Conservation (phyloP, 1,140 invertebrate species). For the Adelges cooleyi region DNA sequence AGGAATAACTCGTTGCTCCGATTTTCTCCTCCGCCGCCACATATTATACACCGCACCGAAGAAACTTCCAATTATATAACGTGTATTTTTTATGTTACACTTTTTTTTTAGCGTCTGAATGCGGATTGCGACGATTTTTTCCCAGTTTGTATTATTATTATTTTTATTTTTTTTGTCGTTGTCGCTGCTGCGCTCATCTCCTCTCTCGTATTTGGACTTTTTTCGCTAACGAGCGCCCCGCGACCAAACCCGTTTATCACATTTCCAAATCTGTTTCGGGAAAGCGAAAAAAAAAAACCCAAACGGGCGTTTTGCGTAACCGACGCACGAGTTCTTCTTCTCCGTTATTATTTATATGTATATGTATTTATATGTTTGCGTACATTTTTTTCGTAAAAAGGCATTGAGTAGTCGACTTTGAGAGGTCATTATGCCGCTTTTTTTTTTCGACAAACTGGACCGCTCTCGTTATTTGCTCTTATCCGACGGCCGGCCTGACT, state of each 20-base stretch:
- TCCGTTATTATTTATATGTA: background rate
- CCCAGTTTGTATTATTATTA: background rate
- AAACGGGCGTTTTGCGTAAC: background rate
- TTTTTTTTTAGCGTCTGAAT: slow-evolving; percentile 19
- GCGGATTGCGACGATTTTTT: slow-evolving; percentile 16
- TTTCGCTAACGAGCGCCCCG: slow-evolving; percentile 25
- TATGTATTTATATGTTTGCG: background rate
- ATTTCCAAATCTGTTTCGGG: slow-evolving; percentile 13
- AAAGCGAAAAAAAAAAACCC: background rate
- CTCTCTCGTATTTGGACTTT: background rate
- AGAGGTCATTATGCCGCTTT: no score
- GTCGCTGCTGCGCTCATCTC: background rate
- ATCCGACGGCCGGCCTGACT: no score
- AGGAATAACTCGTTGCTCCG: slow-evolving; percentile 11
- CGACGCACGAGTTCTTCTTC: background rate
- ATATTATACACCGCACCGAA: background rate
- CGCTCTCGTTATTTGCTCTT: no score
- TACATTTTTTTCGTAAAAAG: no score
- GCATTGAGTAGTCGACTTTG: no score
- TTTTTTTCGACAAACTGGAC: no score
- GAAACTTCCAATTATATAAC: slow-evolving; percentile 21
- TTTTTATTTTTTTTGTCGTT: background rate
- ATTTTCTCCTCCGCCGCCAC: slow-evolving; percentile 5
- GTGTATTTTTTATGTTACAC: background rate
- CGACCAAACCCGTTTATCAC: slow-evolving; percentile 21